Base-by-base conservation (phyloP, 2,113 vertebrate genomes). In the Halichoeres trimaculatus region DNA sequence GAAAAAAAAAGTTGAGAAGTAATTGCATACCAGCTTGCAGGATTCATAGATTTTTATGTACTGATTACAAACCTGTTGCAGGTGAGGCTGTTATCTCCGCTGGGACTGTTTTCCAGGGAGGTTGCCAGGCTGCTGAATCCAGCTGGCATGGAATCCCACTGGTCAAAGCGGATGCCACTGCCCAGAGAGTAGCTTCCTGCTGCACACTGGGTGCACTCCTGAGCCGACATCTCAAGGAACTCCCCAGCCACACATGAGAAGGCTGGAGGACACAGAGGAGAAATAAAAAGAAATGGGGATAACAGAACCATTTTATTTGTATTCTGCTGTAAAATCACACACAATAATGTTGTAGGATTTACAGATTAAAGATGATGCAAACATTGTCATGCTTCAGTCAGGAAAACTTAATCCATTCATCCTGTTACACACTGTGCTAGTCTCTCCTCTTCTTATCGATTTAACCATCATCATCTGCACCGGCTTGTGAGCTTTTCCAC, bases 221-320 rank as follows among this genome's bases (percentile, higher is more conserved):
- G 98, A 85, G 95, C 95, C 52, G 96, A 96, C 96, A 99, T 98
- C 90, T 99, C 97, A 80, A 99, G 92, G 87, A 97, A 99, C 83
- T 99, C 95, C 0, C 98, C 98, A 3, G 96, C 95, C 65, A 92
- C 90, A 67, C 98, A 99, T 0, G 98, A 98, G 86, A 99, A 99
- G 40, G 97, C 98, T 99, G 87, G 19, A 40, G 43, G 60, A 68
- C 24, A 41, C 1, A 12, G 10, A 11, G 26, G 59, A 53, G 8
- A 24, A 12, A 23, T 2, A 40, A 5, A 68, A 19, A 57, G 26
- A 6, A 53, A 36, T 9, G 14, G 6, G 13, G 9, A 19, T 17
- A 38, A 17, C 35, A 9, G 38, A 48, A 41, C 45, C 41, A 20
- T 12, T 0, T 54, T 50, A 30, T 73, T 52, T 24, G 19, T 11